Evolutionary conservation across 2,888 invertebrate genomes (phyloP).

Genomic region (Cantharis nigra): DNA sequence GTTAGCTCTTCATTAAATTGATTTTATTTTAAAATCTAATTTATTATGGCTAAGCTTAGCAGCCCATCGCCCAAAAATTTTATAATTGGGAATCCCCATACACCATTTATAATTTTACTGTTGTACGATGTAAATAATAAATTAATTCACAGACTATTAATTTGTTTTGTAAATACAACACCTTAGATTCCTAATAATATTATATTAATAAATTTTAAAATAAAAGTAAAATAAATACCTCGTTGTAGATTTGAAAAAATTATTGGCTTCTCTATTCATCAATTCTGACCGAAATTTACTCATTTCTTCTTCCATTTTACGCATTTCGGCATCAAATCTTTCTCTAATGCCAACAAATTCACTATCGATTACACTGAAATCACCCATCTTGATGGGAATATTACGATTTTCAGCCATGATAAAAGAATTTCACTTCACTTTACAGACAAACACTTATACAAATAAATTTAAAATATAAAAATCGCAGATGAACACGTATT

Average conservation of each 20-base stretch:
- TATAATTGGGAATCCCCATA: background rate
- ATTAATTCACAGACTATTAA: background rate
- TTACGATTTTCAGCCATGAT: slow-evolving; percentile 86
- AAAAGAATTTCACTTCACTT: slow-evolving; percentile 8
- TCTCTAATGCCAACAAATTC: slow-evolving; percentile 96
- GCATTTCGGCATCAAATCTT: slow-evolving; percentile 95
- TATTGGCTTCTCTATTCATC: slow-evolving; percentile 90
- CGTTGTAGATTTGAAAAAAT: slow-evolving; percentile 87
- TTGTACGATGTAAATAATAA: background rate
- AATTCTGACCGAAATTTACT: slow-evolving; percentile 90
- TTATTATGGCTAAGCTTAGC: background rate
- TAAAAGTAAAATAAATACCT: slow-evolving; percentile 60
- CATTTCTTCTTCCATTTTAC: slow-evolving; percentile 99
- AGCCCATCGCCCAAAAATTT: background rate
- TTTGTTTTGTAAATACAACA: background rate
- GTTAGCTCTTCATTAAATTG: background rate
- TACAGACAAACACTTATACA: slow-evolving; percentile 15
- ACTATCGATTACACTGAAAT: slow-evolving; percentile 94
- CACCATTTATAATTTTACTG: background rate
- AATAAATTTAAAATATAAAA: slow-evolving; percentile 6
- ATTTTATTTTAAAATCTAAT: background rate
- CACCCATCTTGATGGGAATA: slow-evolving; percentile 92
- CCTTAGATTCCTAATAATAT: background rate
- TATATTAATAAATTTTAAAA: background rate
- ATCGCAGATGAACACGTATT: background rate